These are phyloP conservation scores for Euzophera pinguis DNA, from an alignment of 2,888 invertebrate species.

Conservation along the genomic window DNA sequence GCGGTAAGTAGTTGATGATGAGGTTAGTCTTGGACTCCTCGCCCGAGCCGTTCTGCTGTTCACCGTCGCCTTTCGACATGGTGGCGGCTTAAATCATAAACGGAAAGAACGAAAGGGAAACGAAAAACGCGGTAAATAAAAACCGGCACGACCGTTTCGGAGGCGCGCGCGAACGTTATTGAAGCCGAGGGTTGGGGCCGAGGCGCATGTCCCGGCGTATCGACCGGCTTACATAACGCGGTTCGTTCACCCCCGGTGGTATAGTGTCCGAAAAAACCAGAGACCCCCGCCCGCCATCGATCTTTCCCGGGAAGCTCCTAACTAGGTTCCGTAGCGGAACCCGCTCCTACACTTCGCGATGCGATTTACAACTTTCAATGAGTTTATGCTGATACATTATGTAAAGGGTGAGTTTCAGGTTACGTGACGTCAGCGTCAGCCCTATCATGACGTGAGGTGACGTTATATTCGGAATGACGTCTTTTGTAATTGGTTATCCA, in stretches of 20 bases:
- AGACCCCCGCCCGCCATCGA: conserved; percentile 65
- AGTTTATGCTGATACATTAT: conserved; percentile 5
- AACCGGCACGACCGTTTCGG: conserved; percentile 72
- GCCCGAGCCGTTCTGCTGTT: conserved; percentile 92
- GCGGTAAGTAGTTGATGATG: conserved; percentile 99
- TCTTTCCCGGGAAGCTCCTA: conserved; percentile 46
- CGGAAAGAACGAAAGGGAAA: conserved; percentile 80
- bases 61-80: conserved; percentile 93
- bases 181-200: conserved; percentile 37
- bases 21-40: conserved; percentile 99
- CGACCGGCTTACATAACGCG: conserved; percentile 72
- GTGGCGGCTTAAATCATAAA: conserved; percentile 80
- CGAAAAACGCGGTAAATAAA: conserved; percentile 79
- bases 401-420: background rate
- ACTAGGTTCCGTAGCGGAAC: conserved; percentile 21
- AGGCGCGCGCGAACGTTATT: conserved; percentile 74
- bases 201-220: conserved; percentile 59
- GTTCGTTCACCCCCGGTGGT: conserved; percentile 77
- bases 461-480: background rate
- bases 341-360: conserved; percentile 12
- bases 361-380: conserved; percentile 5
- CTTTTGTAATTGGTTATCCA: background rate
- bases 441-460: background rate
- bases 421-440: conserved; percentile 13
- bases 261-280: conserved; percentile 79